Conservation (phyloP, 2,113 vertebrate genomes). For the Bombycilla garrulus region DNA sequence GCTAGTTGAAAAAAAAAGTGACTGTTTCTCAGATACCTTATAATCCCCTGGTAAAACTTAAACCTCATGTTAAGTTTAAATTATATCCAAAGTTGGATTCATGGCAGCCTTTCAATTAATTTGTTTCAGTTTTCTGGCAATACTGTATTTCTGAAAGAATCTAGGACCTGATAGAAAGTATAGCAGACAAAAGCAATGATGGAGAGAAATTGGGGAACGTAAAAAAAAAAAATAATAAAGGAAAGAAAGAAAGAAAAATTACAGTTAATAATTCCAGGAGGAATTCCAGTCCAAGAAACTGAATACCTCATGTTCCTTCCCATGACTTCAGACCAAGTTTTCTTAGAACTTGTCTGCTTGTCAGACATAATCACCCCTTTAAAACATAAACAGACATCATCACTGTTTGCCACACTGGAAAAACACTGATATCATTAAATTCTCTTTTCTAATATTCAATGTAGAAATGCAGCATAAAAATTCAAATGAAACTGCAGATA, state of each 20-base stretch:
- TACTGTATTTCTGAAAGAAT: not conserved
- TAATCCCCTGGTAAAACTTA: not conserved
- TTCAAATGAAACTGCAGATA: not conserved
- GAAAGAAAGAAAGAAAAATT: not conserved
- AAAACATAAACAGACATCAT: not conserved
- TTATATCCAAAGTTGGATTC: not conserved
- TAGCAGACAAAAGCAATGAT: not conserved
- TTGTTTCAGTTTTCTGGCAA: not conserved
- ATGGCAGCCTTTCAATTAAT: not conserved
- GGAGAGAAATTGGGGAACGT: not conserved
- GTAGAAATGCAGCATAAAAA: not conserved
- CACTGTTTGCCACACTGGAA: not conserved
- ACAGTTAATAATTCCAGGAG: not conserved
- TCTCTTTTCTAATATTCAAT: not conserved
- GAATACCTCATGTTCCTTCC: not conserved
- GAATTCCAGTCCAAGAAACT: not conserved
- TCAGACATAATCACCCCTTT: not conserved
- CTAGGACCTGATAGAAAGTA: not conserved
- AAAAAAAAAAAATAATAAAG: too few relatives aligned
- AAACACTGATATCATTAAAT: not conserved
- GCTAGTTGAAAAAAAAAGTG: not conserved
- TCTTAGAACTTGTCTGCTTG: not conserved
- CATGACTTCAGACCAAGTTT: not conserved
- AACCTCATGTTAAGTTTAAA: not conserved
- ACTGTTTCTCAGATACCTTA: not conserved